Evolutionary conservation across 2,888 invertebrate species (phyloP), one percentile per base, ranked within the genome.

Genomic region (Sisyra terminalis): DNA sequence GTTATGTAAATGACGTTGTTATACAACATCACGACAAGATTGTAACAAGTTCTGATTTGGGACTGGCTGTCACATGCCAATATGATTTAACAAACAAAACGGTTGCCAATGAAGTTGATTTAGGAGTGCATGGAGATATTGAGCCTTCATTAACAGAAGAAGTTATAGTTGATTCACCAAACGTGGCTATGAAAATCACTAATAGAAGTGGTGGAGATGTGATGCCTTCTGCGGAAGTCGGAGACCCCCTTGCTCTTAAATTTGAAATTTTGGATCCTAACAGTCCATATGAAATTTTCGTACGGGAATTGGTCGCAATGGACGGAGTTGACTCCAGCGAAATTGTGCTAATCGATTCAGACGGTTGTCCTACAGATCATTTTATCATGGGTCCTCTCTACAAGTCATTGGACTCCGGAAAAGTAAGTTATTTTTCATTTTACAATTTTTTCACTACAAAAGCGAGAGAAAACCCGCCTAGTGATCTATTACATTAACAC

Each of bases 1-100:
- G 81, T 66, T 87, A 85, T 59, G 73, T 88, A 56, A 92, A 89
- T 62, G 92, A 92, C 63, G 88, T 89, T 47, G 85, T 92, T 44
- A 89, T 93, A 55, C 92, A 93, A 60, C 90, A 92, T 65, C 92
- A 93, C 66, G 90, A 90, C 59, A 88, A 88, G 56, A 92, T 93
- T 54, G 89, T 93, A 48, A 93, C 92, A 49, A 88, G 87, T 48
- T 87, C 89, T 40, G 92, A 93, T 72, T 73, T 93, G 54, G 92
- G 92, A 31, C 71, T 92, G 43, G 88, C 89, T 38, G 88, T 93
- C 46, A 87, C 89, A 50, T 93, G 92, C 62, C 89, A 92, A 59
- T 92, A 92, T 63, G 92, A 92, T 60, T 69, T 92, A 53, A 88
- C 88, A 52, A 92, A 92, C 63, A 92, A 90, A 67, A 89, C 87